Evolutionary conservation across 2,888 invertebrate genomes (phyloP), one percentile per base, ranked within the genome.

Genomic region (Drosophila percnosoma): DNA sequence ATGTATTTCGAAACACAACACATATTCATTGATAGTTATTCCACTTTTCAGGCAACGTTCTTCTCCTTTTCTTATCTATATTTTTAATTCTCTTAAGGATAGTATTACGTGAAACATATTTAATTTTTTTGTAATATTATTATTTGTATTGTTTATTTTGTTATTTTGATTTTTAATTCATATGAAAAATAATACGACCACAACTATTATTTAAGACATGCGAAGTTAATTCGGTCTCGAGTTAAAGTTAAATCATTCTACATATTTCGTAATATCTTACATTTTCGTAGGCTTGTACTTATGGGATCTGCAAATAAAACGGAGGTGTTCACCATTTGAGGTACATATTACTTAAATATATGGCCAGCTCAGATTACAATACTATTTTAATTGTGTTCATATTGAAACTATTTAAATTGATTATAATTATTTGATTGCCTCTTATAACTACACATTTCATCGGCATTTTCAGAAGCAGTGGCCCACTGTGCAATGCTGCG

Each of bases 401-500:
- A 8, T 15, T 45, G 15, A 24, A 15, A 8, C 8, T 24, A 15
- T 4, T 8, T 8, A 15, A 24, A 15, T 24, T 45, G 24, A 24
- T 27, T 29, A 49, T 31, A 51, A 51, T 31, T n/a, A 29, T 31
- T n/a, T 31, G 1, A 29, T 13, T 31, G 13, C 0, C n/a, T 31
- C 7, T 51, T n/a, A n/a, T 31, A 13, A 31, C 10, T 51, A 3
- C n/a, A 18, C 24, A 29, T 51, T 31, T 31, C 11, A 29, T 11
- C 29, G 31, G 2, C n/a, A n/a, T 38, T 61, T 3, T n/a, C 24
- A n/a, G 5, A n/a, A 24, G 45, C 45, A 15, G 29, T 38, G 53
- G 2, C 13, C 66, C 78, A 80, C 61, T 75, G 78, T 73, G 63
- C 67, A 4, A 18, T n/a, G 52, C 29, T 68, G 10, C n/a, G 64